phyloP scores from a whole-genome alignment of 1,140 invertebrate genomes.

The Palaemon carinicauda region DNA sequence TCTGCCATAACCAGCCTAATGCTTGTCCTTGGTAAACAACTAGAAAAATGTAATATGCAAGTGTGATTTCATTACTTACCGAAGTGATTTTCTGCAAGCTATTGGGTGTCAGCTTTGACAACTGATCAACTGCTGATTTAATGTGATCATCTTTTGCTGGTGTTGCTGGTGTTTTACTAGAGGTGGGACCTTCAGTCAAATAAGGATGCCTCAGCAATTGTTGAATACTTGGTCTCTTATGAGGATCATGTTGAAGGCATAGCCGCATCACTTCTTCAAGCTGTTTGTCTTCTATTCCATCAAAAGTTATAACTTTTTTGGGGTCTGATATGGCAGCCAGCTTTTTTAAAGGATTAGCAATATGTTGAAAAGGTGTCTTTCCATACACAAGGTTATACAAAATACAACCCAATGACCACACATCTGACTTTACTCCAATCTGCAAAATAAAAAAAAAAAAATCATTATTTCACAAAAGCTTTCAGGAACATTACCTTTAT shows the following conservation, averaged over 20 bases:
- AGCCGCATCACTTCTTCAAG: conserved; percentile 72
- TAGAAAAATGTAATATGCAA: no score
- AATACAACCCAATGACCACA: conserved; percentile 98
- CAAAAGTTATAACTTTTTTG: conserved; percentile 79
- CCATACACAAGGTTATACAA: conserved; percentile 93
- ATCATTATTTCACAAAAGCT: no score
- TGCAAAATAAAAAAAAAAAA: conserved; percentile 64
- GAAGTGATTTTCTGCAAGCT: no score
- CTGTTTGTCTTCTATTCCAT: conserved; percentile 65
- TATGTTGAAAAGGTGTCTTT: conserved; percentile 88
- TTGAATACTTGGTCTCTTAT: conserved; percentile 75
- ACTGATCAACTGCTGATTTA: background rate
- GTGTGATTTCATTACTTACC: no score
- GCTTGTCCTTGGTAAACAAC: no score
- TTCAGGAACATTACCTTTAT: no score
- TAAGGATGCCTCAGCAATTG: conserved; percentile 77
- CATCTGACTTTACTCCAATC: conserved; percentile 92
- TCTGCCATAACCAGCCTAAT: no score
- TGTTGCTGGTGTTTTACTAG: background rate
- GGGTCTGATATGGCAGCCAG: conserved; percentile 84
- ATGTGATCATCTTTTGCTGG: background rate
- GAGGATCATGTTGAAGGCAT: conserved; percentile 78
- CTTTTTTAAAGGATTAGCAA: conserved; percentile 76
- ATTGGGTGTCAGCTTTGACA: no score
- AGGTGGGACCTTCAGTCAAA: conserved; percentile 60